phyloP scores from a whole-genome alignment of 2,888 invertebrate genomes.

The Standfussiana lucernea region DNA sequence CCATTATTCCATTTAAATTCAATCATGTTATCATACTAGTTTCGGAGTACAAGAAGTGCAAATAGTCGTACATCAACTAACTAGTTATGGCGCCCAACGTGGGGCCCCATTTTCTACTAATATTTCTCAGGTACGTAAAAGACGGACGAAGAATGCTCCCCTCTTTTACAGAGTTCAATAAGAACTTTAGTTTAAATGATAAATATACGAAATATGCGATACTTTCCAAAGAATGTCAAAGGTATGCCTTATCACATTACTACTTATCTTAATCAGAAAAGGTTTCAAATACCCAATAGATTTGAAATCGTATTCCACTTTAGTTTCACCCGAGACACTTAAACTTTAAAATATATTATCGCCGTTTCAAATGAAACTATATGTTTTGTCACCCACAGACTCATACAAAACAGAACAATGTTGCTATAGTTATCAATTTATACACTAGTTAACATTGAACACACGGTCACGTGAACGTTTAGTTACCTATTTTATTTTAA shows the following conservation, averaged over 20 bases:
- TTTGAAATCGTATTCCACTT: conserved; percentile 6
- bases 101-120: background rate
- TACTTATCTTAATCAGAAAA: conserved; percentile 1
- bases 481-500: background rate
- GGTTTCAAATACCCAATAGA: background rate
- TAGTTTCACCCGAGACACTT: background rate
- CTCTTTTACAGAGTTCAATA: background rate
- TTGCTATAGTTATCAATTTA: conserved; percentile 25
- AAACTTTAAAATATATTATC: conserved; percentile 2
- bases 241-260: background rate
- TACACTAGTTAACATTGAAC: background rate
- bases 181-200: background rate
- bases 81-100: background rate
- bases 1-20: background rate
- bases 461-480: conserved; percentile 10
- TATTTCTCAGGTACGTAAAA: background rate
- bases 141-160: background rate
- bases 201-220: background rate
- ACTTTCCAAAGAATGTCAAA: background rate
- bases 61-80: background rate
- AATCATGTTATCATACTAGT: background rate
- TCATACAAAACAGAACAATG: background rate
- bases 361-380: background rate
- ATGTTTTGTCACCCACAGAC: conserved; percentile 20
- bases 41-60: background rate